Evolutionary conservation across 2,888 invertebrate genomes (phyloP), one percentile per base, ranked within the genome.

Genomic region (Operophtera brumata): DNA sequence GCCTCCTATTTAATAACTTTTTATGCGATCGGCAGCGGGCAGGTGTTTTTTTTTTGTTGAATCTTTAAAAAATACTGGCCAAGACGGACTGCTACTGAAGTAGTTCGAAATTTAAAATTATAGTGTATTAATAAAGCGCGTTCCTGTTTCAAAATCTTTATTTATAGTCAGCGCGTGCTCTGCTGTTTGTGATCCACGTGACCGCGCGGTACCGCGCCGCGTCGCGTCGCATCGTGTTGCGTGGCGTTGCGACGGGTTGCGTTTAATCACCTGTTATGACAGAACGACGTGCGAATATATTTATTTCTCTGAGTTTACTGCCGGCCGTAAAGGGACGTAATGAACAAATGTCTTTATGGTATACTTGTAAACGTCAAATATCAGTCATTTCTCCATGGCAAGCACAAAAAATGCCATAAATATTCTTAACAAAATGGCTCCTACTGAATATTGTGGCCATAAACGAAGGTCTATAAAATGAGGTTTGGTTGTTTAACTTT

Each of bases 1-100:
- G 84, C 86, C 87, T 89, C 87, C 88, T 90, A 86, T 89, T 89
- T 89, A 88, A 88, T 88, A 83, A 82, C 79, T 81, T 87, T 83
- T 84, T 82, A 77, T 77, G 70, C 71, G 73, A 70, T 67, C 71
- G 73, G 66, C 73, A 73, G 74, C 69, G 73, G 69, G 84, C 88
- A 88, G 88, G 89, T 88, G 88, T 77, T 85, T 81, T 30, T 20
- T 30, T 79, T 80, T 79, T 78, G 78, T 78, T 67, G 56, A 50
- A 64, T 69, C 75, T 77, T 69, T 71, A 69, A 75, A 80, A 80
- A 79, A 78, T 74, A 71, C 67, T 66, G 75, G 67, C 61, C 71
- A 65, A 64, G 69, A 63, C 67, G 65, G 66, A 66, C 70, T 82
- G 89, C 90, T 89, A 86, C 90, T 89, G 89, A 88, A 84, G 90